Evolutionary conservation across 1,140 invertebrate species (phyloP).

Genomic region (Diabrotica virgifera): DNA sequence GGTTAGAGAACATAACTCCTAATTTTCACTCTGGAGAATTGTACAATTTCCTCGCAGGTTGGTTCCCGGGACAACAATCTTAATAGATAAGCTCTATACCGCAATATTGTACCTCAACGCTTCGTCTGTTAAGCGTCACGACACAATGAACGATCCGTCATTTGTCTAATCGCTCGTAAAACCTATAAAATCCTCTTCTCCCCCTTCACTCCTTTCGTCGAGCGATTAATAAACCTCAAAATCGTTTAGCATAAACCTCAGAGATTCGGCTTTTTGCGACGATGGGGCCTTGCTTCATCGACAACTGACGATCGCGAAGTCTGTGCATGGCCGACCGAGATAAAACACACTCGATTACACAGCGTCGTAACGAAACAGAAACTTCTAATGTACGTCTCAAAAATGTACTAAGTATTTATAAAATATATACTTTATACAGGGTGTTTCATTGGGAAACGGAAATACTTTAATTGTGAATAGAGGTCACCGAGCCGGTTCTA

Average conservation of each 20-base stretch:
- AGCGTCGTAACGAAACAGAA: background rate
- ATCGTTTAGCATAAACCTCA: constrained; percentile 2
- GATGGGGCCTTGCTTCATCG: background rate
- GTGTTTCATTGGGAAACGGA: no score
- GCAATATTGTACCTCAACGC: background rate
- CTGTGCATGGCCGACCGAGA: constrained; percentile 1
- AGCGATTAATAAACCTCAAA: constrained; percentile 1
- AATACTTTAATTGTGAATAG: no score
- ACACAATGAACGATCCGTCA: background rate
- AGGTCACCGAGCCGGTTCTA: no score
- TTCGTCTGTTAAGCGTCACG: background rate
- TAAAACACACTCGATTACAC: background rate
- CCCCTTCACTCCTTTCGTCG: background rate
- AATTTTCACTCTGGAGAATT: no score
- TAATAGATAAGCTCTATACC: background rate
- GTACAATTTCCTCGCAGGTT: background rate
- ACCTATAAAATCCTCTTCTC: constrained; percentile 1
- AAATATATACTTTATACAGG: no score
- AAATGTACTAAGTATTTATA: no score
- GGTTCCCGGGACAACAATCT: background rate
- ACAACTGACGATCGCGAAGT: background rate
- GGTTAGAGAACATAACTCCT: no score
- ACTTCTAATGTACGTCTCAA: no score
- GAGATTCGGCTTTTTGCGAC: constrained; percentile 1
- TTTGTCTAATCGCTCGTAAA: constrained; percentile 2